phyloP scores from a whole-genome alignment of 1,140 invertebrate genomes.

The Heliconius melpomene region DNA sequence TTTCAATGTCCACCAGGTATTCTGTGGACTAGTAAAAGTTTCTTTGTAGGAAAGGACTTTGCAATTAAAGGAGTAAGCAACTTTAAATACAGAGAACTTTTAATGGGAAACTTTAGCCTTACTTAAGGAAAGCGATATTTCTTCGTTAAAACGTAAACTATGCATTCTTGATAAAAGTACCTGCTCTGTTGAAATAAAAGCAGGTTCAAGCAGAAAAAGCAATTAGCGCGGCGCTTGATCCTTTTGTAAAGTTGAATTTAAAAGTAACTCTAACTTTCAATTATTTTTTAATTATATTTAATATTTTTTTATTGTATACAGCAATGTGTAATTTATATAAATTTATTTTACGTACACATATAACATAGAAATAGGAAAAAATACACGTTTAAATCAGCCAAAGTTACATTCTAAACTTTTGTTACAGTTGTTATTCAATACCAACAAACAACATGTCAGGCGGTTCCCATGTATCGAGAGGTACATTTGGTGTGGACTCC shows the following conservation, averaged over 20 bases:
- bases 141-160: constrained; percentile 23
- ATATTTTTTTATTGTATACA: neutral
- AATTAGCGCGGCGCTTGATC: constrained; percentile 16
- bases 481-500: constrained; percentile 68
- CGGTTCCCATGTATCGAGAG: constrained; percentile 80
- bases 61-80: constrained; percentile 20
- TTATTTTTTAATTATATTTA: constrained; percentile 10
- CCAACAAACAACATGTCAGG: constrained; percentile 83
- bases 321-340: neutral
- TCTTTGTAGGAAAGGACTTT: constrained; percentile 14
- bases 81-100: constrained; percentile 23
- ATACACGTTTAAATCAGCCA: too few relatives aligned
- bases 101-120: constrained; percentile 38
- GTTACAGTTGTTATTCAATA: constrained; percentile 82
- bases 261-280: neutral
- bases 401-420: constrained; percentile 21
- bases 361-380: too few relatives aligned
- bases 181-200: constrained; percentile 11
- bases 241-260: neutral
- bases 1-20: neutral
- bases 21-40: neutral
- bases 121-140: constrained; percentile 24
- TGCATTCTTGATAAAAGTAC: constrained; percentile 11
- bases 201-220: constrained; percentile 18
- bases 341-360: neutral